phyloP scores from a whole-genome alignment of 2,797 vertebrate genomes.

The Pachyuromys duprasi region DNA sequence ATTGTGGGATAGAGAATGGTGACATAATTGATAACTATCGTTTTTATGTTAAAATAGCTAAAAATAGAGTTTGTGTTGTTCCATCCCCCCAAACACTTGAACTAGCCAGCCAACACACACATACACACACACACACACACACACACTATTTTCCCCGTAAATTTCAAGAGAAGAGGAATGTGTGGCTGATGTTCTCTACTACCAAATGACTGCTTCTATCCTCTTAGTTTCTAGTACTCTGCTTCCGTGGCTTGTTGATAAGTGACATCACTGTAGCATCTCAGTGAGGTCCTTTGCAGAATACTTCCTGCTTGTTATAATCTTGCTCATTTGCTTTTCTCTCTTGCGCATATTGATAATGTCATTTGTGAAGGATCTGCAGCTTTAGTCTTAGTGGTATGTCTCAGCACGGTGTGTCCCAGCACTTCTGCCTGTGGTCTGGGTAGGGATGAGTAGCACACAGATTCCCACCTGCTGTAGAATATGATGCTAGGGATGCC shows the following conservation, averaged over 20 bases:
- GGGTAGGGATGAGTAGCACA: rapidly evolving
- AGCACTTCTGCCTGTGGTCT: not conserved
- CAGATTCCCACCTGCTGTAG: not conserved
- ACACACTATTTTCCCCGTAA: not conserved
- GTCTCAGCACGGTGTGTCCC: not conserved
- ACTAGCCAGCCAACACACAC: not conserved
- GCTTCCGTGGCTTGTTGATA: not conserved
- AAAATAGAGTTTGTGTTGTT: not conserved
- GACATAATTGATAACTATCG: not conserved
- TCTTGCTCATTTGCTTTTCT: not conserved
- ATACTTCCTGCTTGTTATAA: not conserved
- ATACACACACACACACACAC: too few species aligned
- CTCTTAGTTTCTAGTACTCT: rapidly evolving
- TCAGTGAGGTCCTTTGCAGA: not conserved
- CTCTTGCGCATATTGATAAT: not conserved
- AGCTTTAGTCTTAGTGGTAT: not conserved
- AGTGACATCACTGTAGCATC: not conserved
- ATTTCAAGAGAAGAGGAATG: not conserved
- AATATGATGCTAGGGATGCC: not conserved
- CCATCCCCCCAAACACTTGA: too few species aligned
- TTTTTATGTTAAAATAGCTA: not conserved
- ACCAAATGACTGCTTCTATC: not conserved
- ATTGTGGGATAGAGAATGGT: not conserved
- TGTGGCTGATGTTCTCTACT: not conserved
- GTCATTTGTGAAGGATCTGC: not conserved